Conservation (phyloP, 2,888 invertebrate species). For the Stenolophus ochropezus region DNA sequence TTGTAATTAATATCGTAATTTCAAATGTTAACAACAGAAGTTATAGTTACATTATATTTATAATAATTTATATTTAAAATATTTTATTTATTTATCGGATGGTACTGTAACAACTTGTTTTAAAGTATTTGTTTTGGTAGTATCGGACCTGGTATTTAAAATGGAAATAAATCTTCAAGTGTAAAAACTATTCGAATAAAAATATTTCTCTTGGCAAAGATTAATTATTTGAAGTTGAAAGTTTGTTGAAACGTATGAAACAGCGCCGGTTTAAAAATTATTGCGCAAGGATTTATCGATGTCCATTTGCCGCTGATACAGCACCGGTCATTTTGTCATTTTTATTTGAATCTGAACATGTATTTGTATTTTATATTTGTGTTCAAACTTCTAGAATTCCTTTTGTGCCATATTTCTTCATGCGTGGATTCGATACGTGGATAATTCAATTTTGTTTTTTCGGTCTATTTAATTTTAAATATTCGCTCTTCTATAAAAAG, state of each 20-base stretch:
- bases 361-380: constrained; percentile 16
- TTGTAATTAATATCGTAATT: too few species aligned
- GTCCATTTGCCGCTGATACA: constrained; percentile 18
- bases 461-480: neutral
- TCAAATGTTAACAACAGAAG: too few species aligned
- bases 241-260: constrained; percentile 7
- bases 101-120: too few species aligned
- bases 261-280: constrained; percentile 7
- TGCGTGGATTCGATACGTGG: neutral
- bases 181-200: constrained; percentile 15
- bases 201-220: neutral
- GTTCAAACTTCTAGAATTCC: neutral
- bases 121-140: too few species aligned
- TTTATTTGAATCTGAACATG: constrained; percentile 12
- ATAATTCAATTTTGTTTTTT: neutral
- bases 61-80: too few species aligned
- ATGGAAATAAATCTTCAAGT: constrained; percentile 17
- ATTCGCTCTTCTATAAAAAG: neutral
- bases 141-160: neutral
- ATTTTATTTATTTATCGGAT: too few species aligned
- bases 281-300: constrained; percentile 10
- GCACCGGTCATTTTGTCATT: neutral
- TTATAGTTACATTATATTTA: too few species aligned
- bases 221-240: constrained; percentile 22
- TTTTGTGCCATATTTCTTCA: neutral